Base-by-base conservation (phyloP, 2,888 invertebrate species). In the Cactoblastis cactorum region DNA sequence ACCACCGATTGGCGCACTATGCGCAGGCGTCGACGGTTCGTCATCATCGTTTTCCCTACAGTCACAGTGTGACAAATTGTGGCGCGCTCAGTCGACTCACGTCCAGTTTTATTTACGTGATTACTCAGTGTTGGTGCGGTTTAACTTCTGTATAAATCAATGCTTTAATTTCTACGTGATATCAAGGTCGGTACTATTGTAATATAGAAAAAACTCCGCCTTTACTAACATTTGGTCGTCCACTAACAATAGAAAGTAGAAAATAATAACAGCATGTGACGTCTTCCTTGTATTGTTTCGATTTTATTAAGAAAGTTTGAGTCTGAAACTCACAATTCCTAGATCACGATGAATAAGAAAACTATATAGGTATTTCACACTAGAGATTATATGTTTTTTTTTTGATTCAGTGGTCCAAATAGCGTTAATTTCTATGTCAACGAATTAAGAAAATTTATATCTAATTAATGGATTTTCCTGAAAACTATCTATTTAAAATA, bases 181-280 rank as follows among this genome's bases (percentile, higher is more conserved):
- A 32, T n/a, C 17, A 56, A 71, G 69, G 73, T 73, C 61, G 62
- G 61, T 33, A 45, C 34, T 18, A 18, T 49, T 49, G 47, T 45
- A 41, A 12, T 41, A 45, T 19, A 24, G 51, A 28, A 50, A 37
- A 28, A 39, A 50, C 46, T 45, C 37, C 35, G 54, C 55, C 59
- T 53, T 52, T 54, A 62, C 56, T 65, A 62, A 68, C 57, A 54
- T 49, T 59, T 59, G 74, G 75, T 74, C 72, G 77, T 77, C 71
- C 74, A 69, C 65, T 63, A 57, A 59, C 57, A 17, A 48, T 37
- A 48, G 46, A 46, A 48, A 37, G 24, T 11, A 37, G 12, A 28
- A 4, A 33, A 11, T 11, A 18, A n/a, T 43, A 14, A 37, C 11
- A 24, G 37, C 38, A 48, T 15, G 38, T 48, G 47, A 48, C 15